Conservation (phyloP, 2,888 invertebrate species). For the Acheta domesticus region DNA sequence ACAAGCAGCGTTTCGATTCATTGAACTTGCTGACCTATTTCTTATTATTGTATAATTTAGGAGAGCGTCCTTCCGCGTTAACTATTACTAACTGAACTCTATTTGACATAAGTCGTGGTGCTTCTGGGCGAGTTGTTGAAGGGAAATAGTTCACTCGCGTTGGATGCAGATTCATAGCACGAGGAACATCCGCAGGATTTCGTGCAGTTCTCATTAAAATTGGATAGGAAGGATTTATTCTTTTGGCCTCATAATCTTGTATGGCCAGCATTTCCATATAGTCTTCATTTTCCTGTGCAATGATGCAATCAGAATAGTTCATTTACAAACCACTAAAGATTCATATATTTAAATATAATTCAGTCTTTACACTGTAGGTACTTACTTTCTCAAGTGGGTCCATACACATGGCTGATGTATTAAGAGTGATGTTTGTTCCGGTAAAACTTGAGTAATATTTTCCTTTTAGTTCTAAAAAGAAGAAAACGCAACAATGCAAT, state of each 20-base stretch:
- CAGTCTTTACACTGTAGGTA: not conserved
- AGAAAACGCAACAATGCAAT: too few relatives aligned
- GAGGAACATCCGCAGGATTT: not conserved
- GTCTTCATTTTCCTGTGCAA: not conserved
- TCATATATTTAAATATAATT: not conserved
- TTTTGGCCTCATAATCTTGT: not conserved
- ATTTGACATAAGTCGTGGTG: not conserved
- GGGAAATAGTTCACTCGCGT: not conserved
- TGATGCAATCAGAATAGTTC: not conserved
- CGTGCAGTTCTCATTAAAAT: not conserved
- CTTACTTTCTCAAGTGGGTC: not conserved
- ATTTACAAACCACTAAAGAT: not conserved
- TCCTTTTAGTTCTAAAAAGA: too few relatives aligned
- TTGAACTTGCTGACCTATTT: not conserved
- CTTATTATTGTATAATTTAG: not conserved
- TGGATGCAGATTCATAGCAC: not conserved
- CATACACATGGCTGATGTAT: not conserved
- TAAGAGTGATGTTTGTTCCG: too few relatives aligned
- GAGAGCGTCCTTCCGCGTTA: not conserved
- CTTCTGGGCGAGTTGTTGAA: not conserved
- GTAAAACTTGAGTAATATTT: too few relatives aligned
- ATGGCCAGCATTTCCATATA: slow-evolving; percentile 8
- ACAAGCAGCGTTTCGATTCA: too few relatives aligned
- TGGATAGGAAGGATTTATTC: not conserved
- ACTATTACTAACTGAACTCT: not conserved